Percentiles rank a stretch among this genome's conserved stretches.
phyloP scores from a whole-genome alignment of 2,113 vertebrate genomes.

The Chloropsis hardwickii region DNA sequence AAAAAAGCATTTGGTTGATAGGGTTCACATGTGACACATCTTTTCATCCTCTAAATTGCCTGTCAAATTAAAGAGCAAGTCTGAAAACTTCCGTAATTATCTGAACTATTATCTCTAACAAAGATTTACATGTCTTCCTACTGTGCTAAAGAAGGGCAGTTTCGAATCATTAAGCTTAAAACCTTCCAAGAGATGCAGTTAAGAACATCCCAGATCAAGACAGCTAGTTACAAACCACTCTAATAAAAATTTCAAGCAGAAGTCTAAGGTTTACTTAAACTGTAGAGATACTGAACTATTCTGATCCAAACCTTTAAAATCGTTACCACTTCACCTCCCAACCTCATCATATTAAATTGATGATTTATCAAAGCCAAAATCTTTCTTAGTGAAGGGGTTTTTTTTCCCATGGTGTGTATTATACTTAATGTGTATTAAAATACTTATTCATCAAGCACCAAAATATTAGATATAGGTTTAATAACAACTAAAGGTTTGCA shows the following conservation, averaged over 20 bases:
- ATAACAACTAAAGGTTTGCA: not conserved
- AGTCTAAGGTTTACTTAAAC: not conserved
- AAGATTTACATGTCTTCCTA: conserved; percentile 2
- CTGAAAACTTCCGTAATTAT: conserved; percentile 43
- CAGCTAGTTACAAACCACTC: not conserved
- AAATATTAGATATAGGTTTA: not conserved
- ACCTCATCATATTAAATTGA: not conserved
- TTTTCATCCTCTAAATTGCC: not conserved
- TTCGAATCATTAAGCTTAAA: conserved; percentile 24
- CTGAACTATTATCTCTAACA: conserved; percentile 31
- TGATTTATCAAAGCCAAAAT: not conserved
- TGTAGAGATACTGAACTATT: not conserved
- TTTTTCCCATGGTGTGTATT: not conserved
- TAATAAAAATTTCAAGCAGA: not conserved
- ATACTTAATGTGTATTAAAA: not conserved
- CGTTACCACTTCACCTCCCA: not conserved
- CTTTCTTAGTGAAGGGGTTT: not conserved
- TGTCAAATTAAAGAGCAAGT: conserved; percentile 41
- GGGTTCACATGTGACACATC: not conserved
- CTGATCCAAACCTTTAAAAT: not conserved
- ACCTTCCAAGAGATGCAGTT: not conserved
- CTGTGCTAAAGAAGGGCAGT: not conserved
- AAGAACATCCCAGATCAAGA: not conserved
- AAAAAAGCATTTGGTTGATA: not conserved
- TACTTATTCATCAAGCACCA: not conserved